phyloP scores from a whole-genome alignment of 1,140 invertebrate species.

The Ceratina calcarata region DNA sequence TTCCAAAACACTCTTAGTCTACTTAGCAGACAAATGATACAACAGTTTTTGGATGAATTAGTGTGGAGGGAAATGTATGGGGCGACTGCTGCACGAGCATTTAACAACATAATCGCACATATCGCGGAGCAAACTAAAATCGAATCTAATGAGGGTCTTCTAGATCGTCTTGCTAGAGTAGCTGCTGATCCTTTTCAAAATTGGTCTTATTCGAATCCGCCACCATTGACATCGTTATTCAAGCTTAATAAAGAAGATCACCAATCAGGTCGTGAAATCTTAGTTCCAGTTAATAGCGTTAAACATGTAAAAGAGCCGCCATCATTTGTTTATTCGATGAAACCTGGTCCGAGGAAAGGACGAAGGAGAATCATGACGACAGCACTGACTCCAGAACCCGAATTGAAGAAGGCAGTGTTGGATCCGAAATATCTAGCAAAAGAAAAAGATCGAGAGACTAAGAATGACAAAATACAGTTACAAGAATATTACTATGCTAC shows the following conservation, averaged over 20 bases:
- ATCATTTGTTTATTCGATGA: conserved; percentile 51
- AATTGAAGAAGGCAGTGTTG: conserved; percentile 59
- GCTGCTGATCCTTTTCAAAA: conserved; percentile 89
- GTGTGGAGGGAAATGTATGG: conserved; percentile 90
- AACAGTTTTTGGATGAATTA: conserved; percentile 93
- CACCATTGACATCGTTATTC: conserved; percentile 50
- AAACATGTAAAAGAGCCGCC: conserved; percentile 37
- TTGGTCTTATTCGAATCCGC: conserved; percentile 84
- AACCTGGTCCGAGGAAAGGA: conserved; percentile 68
- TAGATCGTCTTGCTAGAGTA: conserved; percentile 84
- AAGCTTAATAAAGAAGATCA: conserved; percentile 55
- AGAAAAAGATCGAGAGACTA: conserved; percentile 59
- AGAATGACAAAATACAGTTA: conserved; percentile 67
- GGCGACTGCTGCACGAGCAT: conserved; percentile 86
- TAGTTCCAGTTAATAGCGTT: background rate
- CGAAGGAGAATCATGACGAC: conserved; percentile 71
- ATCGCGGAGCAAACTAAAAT: conserved; percentile 88
- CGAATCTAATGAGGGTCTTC: conserved; percentile 80
- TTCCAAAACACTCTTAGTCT: conserved; percentile 93
- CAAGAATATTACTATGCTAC: conserved; percentile 77
- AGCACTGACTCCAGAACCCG: conserved; percentile 53
- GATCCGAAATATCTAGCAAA: conserved; percentile 50
- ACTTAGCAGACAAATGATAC: conserved; percentile 90
- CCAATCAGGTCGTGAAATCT: background rate
- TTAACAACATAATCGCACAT: conserved; percentile 90